phyloP scores from a whole-genome alignment of 2,113 vertebrate species.

The Eublepharis macularius region DNA sequence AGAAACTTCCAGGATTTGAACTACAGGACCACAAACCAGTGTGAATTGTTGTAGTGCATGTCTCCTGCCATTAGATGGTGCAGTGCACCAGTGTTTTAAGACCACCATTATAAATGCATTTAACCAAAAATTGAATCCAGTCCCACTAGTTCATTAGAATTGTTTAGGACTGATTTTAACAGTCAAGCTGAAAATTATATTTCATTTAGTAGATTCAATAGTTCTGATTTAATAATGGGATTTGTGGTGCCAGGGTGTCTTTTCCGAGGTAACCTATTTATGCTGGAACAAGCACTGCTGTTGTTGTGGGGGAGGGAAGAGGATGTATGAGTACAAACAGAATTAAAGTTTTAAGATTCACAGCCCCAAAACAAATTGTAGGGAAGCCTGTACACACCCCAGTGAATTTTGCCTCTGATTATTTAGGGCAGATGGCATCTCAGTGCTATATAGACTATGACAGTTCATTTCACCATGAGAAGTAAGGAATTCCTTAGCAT shows the following conservation, averaged over 20 bases:
- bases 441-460: not conserved
- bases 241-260: not conserved
- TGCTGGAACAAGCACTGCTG: not conserved
- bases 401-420: not conserved
- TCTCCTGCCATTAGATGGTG: conserved; percentile 64
- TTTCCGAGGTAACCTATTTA: not conserved
- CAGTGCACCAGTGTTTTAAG: conserved; percentile 36
- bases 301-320: not conserved
- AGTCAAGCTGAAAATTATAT: conserved; percentile 9
- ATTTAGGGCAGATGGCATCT: not conserved
- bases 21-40: not conserved
- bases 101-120: not conserved
- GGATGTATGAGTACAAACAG: not conserved
- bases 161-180: conserved; percentile 9
- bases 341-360: not conserved
- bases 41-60: not conserved
- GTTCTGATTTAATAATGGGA: not conserved
- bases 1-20: not conserved
- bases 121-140: not conserved
- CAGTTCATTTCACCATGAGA: not conserved
- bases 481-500: not conserved
- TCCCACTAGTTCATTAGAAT: not conserved
- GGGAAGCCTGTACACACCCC: not conserved
- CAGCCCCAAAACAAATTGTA: not conserved
- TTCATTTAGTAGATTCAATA: not conserved